Conservation (phyloP, 2,888 invertebrate species). For the Leptopilina myrica region DNA sequence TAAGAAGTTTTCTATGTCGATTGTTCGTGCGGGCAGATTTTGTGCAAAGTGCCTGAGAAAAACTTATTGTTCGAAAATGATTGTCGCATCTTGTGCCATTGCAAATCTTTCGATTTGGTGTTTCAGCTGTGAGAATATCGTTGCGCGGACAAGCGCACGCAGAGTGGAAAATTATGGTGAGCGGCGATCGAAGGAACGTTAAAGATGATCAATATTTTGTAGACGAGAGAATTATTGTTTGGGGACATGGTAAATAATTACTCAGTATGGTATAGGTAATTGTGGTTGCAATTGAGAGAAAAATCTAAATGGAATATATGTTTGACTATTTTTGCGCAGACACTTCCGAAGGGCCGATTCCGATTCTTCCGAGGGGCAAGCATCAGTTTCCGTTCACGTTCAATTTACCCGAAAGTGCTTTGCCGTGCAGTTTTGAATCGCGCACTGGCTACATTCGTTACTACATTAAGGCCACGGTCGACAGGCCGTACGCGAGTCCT, state of each 20-base stretch:
- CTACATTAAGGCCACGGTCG: slow-evolving; percentile 84
- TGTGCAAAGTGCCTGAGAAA: too few species aligned
- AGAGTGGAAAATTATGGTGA: slow-evolving; percentile 86
- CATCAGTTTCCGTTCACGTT: slow-evolving; percentile 85
- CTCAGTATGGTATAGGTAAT: neutral
- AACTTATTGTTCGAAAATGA: too few species aligned
- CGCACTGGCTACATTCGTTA: slow-evolving; percentile 85
- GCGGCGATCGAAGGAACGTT: slow-evolving; percentile 85
- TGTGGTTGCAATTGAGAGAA: too few species aligned
- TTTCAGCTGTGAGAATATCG: slow-evolving; percentile 82
- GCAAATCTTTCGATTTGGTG: neutral
- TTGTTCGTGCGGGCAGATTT: too few species aligned
- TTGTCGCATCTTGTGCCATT: too few species aligned
- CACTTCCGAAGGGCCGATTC: slow-evolving; percentile 80
- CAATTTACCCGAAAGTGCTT: slow-evolving; percentile 84
- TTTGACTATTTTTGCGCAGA: slow-evolving; percentile 65
- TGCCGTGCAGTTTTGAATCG: slow-evolving; percentile 88
- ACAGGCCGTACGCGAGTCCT: slow-evolving; percentile 87
- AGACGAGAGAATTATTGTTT: slow-evolving; percentile 84
- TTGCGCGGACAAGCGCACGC: slow-evolving; percentile 86
- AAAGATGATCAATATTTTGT: slow-evolving; percentile 88
- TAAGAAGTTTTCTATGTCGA: too few species aligned
- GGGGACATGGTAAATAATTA: slow-evolving; percentile 82
- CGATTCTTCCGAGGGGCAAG: slow-evolving; percentile 84
- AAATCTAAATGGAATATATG: too few species aligned